Base-by-base conservation (phyloP, 2,797 vertebrate genomes). In the Novumbra hubbsi region DNA sequence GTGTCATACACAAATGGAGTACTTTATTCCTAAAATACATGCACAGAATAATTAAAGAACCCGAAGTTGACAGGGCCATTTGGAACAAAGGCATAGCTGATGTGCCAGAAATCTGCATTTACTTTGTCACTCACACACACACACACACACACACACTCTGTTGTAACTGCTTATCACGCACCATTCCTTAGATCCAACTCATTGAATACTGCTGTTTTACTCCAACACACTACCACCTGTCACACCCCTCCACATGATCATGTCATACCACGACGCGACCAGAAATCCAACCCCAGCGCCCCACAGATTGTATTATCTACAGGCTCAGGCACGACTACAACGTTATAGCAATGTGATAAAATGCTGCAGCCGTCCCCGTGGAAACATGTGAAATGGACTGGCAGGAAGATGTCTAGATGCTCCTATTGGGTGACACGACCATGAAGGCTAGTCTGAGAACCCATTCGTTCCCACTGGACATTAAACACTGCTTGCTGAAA, bases 81-180 rank as follows among this genome's bases (percentile, higher is more conserved):
- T 38, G 34, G 34, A 38, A 38, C 34, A 38, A 38, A 38, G 34
- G 34, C 34, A 5, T 38, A 5, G 34, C 34, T 38, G 34, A 6
- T 5, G 34, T 3, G 34, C 34, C 34, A 38, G 34, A 38, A 38
- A 38, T 38, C 34, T 38, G 34, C 34, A 38, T 38, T 38, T 38
- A 38, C 34, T 38, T 7, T 38, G 5, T 3, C 63, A 65, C 63
- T 0, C 63, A 65, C 63, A n/a, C 30, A 65, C 7, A 34, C 63
- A 65, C 27, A 32, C 14, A 30, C 63, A 34, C 28, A 65, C 63
- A 65, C 63, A 65, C 63, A 65, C 28, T 68, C 60, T 78, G 79
- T 80, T 84, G 81, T 80, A 82, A 75, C 45, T 73, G 34, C 38
- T 19, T 70, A 69, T 74, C 76, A 82, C 84, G 76, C 76, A 83